A percentile compares a stretch with the other conserved stretches of the same genome.
phyloP scores from a whole-genome alignment of 2,797 vertebrate species.

The Danio aesculapii region DNA sequence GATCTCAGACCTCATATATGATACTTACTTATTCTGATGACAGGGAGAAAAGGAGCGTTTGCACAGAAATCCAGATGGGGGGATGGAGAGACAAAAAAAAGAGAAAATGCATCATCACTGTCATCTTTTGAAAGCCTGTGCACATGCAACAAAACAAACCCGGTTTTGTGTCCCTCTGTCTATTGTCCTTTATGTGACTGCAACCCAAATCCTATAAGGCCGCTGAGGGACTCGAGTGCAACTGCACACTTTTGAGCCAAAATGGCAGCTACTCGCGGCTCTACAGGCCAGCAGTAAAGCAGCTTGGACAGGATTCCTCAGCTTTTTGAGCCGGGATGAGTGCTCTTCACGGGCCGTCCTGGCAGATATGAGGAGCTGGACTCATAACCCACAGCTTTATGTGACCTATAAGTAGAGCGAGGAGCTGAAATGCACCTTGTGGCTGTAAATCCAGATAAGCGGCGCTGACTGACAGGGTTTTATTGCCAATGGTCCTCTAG shows the following conservation, averaged over 20 bases:
- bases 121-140: conserved; percentile 10
- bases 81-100: not conserved
- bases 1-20: not conserved
- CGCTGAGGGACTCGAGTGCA: not conserved
- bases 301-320: conserved; percentile 8
- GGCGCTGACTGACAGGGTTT: conserved; percentile 29
- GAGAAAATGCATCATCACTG: not conserved
- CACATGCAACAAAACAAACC: not conserved
- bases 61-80: not conserved
- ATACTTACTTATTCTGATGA: not conserved
- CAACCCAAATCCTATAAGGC: not conserved
- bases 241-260: not conserved
- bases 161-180: not conserved
- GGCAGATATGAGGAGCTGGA: conserved; percentile 18
- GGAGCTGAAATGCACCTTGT: conserved; percentile 9
- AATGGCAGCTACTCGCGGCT: conserved; percentile 18
- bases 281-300: not conserved
- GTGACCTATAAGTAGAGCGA: conserved; percentile 12
- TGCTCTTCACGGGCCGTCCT: conserved; percentile 6
- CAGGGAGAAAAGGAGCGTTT: not conserved
- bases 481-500: conserved; percentile 14
- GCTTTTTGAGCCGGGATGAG: conserved; percentile 16
- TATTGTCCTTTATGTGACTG: conserved; percentile 1
- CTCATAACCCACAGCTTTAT: conserved; percentile 27
- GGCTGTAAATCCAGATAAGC: conserved; percentile 37